These are phyloP conservation scores for Calcarius lapponicus DNA, from an alignment of 2,797 vertebrate species.

Conservation along the genomic window DNA sequence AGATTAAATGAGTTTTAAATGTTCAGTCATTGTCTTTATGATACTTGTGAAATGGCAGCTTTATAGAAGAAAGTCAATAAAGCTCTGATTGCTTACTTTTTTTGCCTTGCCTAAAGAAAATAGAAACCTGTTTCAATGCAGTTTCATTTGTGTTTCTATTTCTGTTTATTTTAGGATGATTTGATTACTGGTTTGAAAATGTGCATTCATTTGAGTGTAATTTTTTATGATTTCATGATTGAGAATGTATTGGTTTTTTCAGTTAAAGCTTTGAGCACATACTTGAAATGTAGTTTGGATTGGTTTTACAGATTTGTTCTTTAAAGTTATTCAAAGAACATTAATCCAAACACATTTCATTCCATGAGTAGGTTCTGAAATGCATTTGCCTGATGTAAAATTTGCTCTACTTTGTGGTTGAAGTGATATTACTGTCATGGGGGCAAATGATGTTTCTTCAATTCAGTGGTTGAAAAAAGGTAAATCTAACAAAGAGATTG, in stretches of 20 bases:
- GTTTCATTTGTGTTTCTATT: not conserved
- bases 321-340: not conserved
- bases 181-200: not conserved
- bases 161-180: not conserved
- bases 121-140: not conserved
- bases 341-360: not conserved
- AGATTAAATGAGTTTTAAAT: constrained; percentile 6
- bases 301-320: not conserved
- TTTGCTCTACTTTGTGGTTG: not conserved
- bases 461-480: not conserved
- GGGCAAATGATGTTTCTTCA: not conserved
- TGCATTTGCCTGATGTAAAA: not conserved
- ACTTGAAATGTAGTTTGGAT: not conserved
- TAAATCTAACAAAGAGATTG: not conserved
- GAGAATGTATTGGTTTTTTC: not conserved
- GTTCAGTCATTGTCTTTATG: not conserved
- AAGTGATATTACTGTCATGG: not conserved
- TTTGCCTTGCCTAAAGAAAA: not conserved
- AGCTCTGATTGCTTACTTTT: not conserved
- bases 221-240: not conserved
- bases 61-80: not conserved
- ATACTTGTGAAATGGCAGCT: not conserved
- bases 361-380: not conserved
- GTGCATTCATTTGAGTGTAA: not conserved
- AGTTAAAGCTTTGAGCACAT: not conserved